phyloP scores from a whole-genome alignment of 2,113 vertebrate species.

The Clupea harengus region DNA sequence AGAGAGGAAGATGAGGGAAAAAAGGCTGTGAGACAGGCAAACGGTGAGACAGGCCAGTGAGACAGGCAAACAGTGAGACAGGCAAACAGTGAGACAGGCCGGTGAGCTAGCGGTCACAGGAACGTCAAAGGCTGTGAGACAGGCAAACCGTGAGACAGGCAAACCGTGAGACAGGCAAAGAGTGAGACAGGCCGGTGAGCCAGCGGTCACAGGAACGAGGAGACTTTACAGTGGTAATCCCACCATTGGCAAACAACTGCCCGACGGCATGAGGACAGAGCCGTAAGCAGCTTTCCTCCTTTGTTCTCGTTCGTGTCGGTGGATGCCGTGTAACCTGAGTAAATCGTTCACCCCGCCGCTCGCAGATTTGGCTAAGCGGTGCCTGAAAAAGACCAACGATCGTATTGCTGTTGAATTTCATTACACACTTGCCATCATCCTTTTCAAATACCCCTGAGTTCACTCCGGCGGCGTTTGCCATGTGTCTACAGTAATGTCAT shows the following conservation, averaged over 20 bases:
- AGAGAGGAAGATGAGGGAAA: neutral
- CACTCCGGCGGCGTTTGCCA: neutral
- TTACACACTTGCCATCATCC: neutral
- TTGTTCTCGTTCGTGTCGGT: neutral
- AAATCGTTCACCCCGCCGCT: conserved; percentile 1
- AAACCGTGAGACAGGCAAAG: neutral
- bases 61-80: neutral
- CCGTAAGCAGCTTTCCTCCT: conserved; percentile 12
- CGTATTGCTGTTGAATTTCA: neutral
- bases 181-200: neutral
- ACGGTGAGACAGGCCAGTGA: neutral
- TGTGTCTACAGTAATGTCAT: neutral
- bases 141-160: neutral
- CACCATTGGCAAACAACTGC: neutral
- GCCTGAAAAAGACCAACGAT: neutral
- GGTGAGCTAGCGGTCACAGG: no score
- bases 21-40: neutral
- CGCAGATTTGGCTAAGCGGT: neutral
- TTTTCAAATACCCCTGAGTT: neutral
- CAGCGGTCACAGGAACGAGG: neutral
- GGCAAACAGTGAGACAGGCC: neutral
- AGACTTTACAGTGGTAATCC: conserved; percentile 1
- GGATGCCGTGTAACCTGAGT: neutral
- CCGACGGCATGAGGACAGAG: neutral
- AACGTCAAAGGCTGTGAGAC: neutral